Conservation (phyloP, 2,888 invertebrate genomes). For the Drosophila gaucha region DNA sequence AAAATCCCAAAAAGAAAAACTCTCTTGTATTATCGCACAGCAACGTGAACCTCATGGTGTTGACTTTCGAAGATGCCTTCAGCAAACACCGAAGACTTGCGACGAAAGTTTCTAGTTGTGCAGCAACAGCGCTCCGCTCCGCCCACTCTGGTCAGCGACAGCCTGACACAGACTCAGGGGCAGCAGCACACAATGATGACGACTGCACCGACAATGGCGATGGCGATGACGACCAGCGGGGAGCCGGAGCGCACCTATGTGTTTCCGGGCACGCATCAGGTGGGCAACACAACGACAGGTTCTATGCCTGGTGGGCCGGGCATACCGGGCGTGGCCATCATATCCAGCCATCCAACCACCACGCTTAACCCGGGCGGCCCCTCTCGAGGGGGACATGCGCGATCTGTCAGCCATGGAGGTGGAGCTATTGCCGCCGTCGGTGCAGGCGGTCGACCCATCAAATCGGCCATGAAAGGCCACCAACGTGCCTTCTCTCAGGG, state of each 20-base stretch:
- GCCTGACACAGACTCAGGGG: conserved; percentile 24
- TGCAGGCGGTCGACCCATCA: conserved; percentile 88
- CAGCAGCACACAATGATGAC: conserved; percentile 41
- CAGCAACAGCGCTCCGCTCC: conserved; percentile 82
- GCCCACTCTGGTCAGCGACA: conserved; percentile 67
- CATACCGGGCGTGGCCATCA: conserved; percentile 71
- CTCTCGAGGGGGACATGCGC: conserved; percentile 87
- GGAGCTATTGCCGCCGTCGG: conserved; percentile 84
- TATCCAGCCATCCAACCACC: conserved; percentile 42
- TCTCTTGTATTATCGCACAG: conserved; percentile 30
- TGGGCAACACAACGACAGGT: conserved; percentile 57
- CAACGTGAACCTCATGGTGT: conserved; percentile 79
- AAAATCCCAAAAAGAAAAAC: conserved; percentile 22
- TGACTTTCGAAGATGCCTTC: conserved; percentile 83
- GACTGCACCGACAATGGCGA: conserved; percentile 7
- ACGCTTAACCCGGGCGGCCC: conserved; percentile 57
- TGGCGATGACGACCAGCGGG: conserved; percentile 27
- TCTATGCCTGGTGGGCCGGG: conserved; percentile 67
- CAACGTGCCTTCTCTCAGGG: conserved; percentile 95
- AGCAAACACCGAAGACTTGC: conserved; percentile 84
- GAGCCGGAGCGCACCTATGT: conserved; percentile 84
- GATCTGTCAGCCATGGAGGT: conserved; percentile 94
- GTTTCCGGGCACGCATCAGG: conserved; percentile 79
- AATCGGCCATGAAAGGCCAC: conserved; percentile 90
- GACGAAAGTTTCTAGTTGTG: conserved; percentile 84